These are phyloP conservation scores for Egretta garzetta DNA, from an alignment of 2,113 vertebrate species.

Conservation along the genomic window DNA sequence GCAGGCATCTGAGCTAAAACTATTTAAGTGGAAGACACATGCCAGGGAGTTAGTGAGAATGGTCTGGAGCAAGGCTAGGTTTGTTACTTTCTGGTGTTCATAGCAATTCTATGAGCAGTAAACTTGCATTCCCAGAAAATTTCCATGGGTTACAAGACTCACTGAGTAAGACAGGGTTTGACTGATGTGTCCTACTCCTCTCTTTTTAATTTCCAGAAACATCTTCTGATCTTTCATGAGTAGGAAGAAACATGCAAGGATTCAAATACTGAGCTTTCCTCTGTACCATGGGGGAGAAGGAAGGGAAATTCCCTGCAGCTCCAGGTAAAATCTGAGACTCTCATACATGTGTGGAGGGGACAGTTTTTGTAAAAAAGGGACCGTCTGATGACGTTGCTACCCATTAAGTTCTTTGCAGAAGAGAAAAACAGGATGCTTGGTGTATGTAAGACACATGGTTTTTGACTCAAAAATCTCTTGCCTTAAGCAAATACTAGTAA, in stretches of 20 bases:
- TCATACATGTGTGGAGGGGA: neutral
- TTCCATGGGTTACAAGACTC: neutral
- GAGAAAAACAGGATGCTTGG: neutral
- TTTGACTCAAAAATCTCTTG: neutral
- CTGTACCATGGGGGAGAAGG: neutral
- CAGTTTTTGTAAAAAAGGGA: neutral
- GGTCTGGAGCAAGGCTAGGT: conserved; percentile 1
- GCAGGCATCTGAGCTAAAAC: neutral
- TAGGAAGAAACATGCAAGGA: neutral
- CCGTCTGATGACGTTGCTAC: neutral
- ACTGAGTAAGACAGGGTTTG: neutral
- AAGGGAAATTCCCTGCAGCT: neutral
- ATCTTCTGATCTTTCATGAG: neutral
- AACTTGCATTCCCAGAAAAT: conserved; percentile 10
- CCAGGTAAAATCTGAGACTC: neutral
- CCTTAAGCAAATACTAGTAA: neutral
- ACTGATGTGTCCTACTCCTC: neutral
- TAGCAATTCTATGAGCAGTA: neutral
- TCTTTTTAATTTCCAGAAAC: neutral
- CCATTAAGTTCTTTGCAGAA: neutral
- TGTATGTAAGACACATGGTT: neutral
- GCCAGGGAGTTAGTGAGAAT: neutral
- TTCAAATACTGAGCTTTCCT: neutral
- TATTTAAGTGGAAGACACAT: neutral
- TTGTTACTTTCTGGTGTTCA: neutral